These are phyloP conservation scores for Calameuta filiformis DNA, from an alignment of 2,888 invertebrate genomes.

Conservation along the genomic window DNA sequence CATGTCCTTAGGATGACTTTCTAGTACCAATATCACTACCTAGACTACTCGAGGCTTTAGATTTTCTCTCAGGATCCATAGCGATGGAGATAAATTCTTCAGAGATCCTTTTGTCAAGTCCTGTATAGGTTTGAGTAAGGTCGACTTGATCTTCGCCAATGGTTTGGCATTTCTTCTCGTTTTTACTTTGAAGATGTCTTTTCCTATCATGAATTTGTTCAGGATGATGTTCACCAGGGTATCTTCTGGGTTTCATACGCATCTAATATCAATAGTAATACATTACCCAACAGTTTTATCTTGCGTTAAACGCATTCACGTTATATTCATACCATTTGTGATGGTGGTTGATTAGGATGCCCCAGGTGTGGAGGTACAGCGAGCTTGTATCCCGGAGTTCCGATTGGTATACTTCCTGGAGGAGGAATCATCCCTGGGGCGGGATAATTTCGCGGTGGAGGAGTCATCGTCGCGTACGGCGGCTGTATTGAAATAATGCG, in stretches of 20 bases:
- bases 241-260: constrained; percentile 52
- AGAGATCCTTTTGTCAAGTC: constrained; percentile 61
- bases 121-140: constrained; percentile 59
- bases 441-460: constrained; percentile 45
- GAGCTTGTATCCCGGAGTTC: constrained; percentile 51
- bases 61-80: constrained; percentile 62
- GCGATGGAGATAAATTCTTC: constrained; percentile 64
- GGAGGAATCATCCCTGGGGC: constrained; percentile 49
- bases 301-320: not conserved
- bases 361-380: constrained; percentile 55
- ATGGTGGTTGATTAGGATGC: constrained; percentile 50
- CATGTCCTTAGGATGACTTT: too few relatives aligned
- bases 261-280: constrained; percentile 31
- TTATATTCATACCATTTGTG: constrained; percentile 50
- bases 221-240: constrained; percentile 44
- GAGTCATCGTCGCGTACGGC: constrained; percentile 50
- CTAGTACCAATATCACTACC: constrained; percentile 54
- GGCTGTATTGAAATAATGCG: constrained; percentile 33
- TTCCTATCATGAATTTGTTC: constrained; percentile 46
- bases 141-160: constrained; percentile 56
- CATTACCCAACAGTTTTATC: not conserved
- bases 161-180: constrained; percentile 47
- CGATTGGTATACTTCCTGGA: constrained; percentile 48
- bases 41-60: constrained; percentile 54
- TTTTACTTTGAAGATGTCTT: constrained; percentile 43